Evolutionary conservation across 1,140 invertebrate genomes (phyloP), one percentile per base, ranked within the genome.

Genomic region (Sminthurides bifidus): DNA sequence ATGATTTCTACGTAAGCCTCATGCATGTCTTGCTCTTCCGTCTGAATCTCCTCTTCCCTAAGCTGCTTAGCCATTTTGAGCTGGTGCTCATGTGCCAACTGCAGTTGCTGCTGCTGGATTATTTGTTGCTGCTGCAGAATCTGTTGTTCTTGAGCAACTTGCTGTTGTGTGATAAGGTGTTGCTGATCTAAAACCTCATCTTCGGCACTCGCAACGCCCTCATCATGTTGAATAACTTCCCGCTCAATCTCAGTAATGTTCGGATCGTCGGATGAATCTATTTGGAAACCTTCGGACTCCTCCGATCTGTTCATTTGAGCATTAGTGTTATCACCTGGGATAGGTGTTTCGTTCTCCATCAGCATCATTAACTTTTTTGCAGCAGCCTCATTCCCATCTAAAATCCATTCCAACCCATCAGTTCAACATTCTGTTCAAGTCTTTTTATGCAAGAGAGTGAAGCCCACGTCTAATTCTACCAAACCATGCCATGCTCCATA

Each of bases 351-450:
- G 10, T 23, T 23, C n/a, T 43, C 41, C 41, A 43, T 43, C 6
- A 43, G 41, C 17, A 43, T 10, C 10, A 43, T 43, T 19, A 43
- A 43, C 41, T 43, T 43, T 43, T 43, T 43, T 21, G 41, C 21
- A 23, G n/a, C 8, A 8, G 6, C 8, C n/a, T 43, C 41, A 10
- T 15, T 43, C 6, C 8, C 21, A 8, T 43, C 41, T 43, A 23
- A 6, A n/a, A n/a, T n/a, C n/a, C n/a, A n/a, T n/a, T n/a, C n/a
- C n/a, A n/a, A n/a, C n/a, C n/a, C n/a, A n/a, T n/a, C n/a, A n/a
- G n/a, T n/a, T n/a, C n/a, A n/a, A n/a, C n/a, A n/a, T n/a, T n/a
- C n/a, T n/a, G n/a, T n/a, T n/a, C n/a, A n/a, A n/a, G n/a, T n/a
- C n/a, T n/a, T n/a, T n/a, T n/a, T n/a, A n/a, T n/a, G n/a, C n/a